phyloP scores from a whole-genome alignment of 92 coral and sea anemone genomes.

The Montipora capitata region DNA sequence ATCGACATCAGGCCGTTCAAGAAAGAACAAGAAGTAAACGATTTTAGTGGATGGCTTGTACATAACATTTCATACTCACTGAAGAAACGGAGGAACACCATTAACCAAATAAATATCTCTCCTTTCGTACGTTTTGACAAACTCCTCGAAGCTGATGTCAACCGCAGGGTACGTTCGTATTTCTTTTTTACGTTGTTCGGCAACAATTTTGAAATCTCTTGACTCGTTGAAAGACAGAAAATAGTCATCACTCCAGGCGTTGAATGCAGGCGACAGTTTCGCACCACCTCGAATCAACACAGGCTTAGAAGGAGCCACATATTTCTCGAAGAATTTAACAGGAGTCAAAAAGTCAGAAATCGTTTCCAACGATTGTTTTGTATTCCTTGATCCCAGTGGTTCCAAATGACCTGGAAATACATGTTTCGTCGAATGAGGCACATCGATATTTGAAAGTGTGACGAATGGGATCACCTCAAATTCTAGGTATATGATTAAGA shows the following conservation, averaged over 20 bases:
- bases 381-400: constrained; percentile 85
- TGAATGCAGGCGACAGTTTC: constrained; percentile 88
- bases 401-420: constrained; percentile 87
- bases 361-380: constrained; percentile 71
- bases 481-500: constrained; percentile 28
- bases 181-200: constrained; percentile 97
- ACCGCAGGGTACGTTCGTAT: constrained; percentile 84
- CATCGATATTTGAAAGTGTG: constrained; percentile 20
- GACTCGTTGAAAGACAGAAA: constrained; percentile 85
- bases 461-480: constrained; percentile 30
- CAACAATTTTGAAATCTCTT: constrained; percentile 64
- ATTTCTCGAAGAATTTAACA: constrained; percentile 82
- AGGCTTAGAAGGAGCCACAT: constrained; percentile 82
- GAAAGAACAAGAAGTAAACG: no score
- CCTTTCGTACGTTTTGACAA: constrained; percentile 76
- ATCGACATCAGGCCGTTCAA: no score
- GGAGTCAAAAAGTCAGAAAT: constrained; percentile 83
- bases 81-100: constrained; percentile 92
- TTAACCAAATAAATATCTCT: constrained; percentile 97
- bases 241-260: constrained; percentile 92
- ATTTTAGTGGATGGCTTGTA: no score
- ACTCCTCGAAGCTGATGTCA: constrained; percentile 83
- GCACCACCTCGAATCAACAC: constrained; percentile 94
- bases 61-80: constrained; percentile 74
- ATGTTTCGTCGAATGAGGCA: constrained; percentile 14